Evolutionary conservation across 2,888 invertebrate species (phyloP), one percentile per base, ranked within the genome.

Genomic region (Synergus itoensis): DNA sequence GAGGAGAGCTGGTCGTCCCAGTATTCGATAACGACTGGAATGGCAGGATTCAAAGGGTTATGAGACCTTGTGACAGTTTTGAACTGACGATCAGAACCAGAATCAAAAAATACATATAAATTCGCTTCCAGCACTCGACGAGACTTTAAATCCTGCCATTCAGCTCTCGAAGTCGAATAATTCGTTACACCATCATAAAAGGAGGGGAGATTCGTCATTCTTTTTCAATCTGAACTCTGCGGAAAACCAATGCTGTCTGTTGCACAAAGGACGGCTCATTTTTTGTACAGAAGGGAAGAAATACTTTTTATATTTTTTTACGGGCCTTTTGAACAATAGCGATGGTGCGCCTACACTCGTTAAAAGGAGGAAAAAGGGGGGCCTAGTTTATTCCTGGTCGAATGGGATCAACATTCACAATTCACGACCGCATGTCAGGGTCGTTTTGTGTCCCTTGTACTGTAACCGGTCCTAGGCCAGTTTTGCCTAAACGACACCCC

Each of bases 1-100:
- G 73, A 73, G 67, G 14, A 45, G 48, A 69, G 73, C 53, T 73
- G 53, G 73, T 73, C 16, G 79, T 63, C 77, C 76, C 76, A 69
- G 36, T 67, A 53, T 76, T 76, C 76, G 79, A 79, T 79, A 79
- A 79, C 76, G 79, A 76, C 78, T 75, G 8, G 60, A 69, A 73
- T 78, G 63, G 45, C 73, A 53, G 48, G 36, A 69, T n/a, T 73
- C 53, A 53, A 73, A 73, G 73, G 73, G 73, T 73, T 73, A 73
- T 73, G 36, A 36, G 73, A 53, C 73, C 73, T 53, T 36, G 53
- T 73, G 73, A 73, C 73, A 73, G 53, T 53, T 73, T 73, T 48
- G 4, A 53, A 12, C 73, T 36, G 53, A 73, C 73, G 73, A 73
- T 73, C 48, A 73, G 53, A 53, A 73, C 36, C 53, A 73, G 73